These are phyloP conservation scores for Acleris laterana DNA, from an alignment of 2,888 invertebrate species.

Conservation along the genomic window DNA sequence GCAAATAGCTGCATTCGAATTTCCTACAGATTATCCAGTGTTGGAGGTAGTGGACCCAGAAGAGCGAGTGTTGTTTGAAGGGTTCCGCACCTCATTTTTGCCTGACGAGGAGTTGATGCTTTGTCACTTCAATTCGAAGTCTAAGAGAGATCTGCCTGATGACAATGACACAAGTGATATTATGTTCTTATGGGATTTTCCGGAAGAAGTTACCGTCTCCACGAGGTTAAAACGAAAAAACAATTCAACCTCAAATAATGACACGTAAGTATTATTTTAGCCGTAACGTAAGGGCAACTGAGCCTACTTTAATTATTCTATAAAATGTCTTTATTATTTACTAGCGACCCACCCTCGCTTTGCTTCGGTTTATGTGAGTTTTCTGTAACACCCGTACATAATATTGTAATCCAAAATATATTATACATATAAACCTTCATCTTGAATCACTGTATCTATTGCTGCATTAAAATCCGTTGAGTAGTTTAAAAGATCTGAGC, in stretches of 20 bases:
- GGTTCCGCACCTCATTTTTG: conserved; percentile 86
- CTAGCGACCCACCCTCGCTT: no score
- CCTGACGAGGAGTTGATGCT: conserved; percentile 81
- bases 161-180: conserved; percentile 63
- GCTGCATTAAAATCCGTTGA: no score
- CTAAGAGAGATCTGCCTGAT: conserved; percentile 52
- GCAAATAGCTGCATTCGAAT: conserved; percentile 33
- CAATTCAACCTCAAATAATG: conserved; percentile 57
- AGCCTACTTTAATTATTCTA: no score
- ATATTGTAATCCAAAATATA: no score
- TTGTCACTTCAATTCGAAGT: conserved; percentile 53
- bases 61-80: conserved; percentile 85
- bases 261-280: conserved; percentile 56
- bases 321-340: no score
- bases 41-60: conserved; percentile 78
- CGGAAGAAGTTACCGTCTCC: conserved; percentile 47
- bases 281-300: no score
- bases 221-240: conserved; percentile 70
- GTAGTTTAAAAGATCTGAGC: no score
- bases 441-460: no score
- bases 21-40: conserved; percentile 67
- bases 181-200: conserved; percentile 56
- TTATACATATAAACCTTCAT: no score
- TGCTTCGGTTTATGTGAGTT: no score
- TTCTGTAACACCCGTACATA: no score